Base-by-base conservation (phyloP, 2,888 invertebrate genomes). In the Diachrysia chrysitis region DNA sequence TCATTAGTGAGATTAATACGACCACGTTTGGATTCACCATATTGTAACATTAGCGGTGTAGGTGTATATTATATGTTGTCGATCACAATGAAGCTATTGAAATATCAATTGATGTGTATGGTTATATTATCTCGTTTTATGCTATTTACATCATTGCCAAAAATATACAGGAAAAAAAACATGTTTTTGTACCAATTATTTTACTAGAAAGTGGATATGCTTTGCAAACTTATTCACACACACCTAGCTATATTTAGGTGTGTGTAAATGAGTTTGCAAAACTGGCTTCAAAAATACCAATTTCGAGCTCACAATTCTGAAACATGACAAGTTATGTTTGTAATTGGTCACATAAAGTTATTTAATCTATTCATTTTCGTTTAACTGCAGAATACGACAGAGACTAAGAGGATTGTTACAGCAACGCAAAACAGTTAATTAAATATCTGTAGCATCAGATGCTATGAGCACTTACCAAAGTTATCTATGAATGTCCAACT, bases 1-100 rank as follows among this genome's bases (percentile, higher is more conserved):
- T 51, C 48, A 51, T 51, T 51, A 51, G 48, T 51, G 21, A n/a
- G 21, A 51, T 51, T 51, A 21, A 19, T 51, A 21, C 48, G 48
- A 14, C 48, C 48, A 19, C 21, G 48, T 12, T 51, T 21, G 48
- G 21, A 48, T 19, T 19, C 48, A 21, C 21, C 21, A 51, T 21
- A 10, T 6, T n/a, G 16, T 6, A 6, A 16, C n/a, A n/a, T n/a
- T n/a, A n/a, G n/a, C n/a, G n/a, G n/a, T n/a, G n/a, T n/a, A n/a
- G n/a, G n/a, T n/a, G n/a, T n/a, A n/a, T n/a, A n/a, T n/a, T 42
- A 42, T 42, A 42, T 7, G 32, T 10, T 29, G 16, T 16, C 37
- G 19, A 19, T n/a, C 7, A 9, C 12, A 19, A 51, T 51, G 48
- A 51, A 42, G 42, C 21, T 51, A 19, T 19, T 16, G n/a, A 42